Base-by-base conservation (phyloP, 2,888 invertebrate genomes). In the Lochmaea capreae region DNA sequence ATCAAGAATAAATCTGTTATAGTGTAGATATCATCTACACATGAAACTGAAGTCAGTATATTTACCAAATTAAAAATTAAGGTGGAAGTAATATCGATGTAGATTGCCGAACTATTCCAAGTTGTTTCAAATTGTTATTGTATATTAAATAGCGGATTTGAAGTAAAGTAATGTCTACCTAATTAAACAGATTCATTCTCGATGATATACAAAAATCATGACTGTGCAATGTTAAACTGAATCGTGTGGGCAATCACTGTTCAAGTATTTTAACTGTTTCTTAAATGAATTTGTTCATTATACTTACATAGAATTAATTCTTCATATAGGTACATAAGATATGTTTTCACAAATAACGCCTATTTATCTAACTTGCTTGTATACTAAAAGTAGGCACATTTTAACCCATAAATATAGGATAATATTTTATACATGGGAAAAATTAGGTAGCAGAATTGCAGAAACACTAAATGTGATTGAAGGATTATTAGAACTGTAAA, bases 211-310 rank as follows among this genome's bases (percentile, higher is more conserved):
- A 71, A 71, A 71, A 71, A 61, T 71, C 71, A 73, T 72, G 77
- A 76, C 77, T 77, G 74, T 75, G 77, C 74, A 66, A 77, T 73
- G 65, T 74, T 77, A 74, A 77, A 77, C 75, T 77, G 65, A 77
- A 76, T 74, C 80, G 78, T 82, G 83, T 83, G 83, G 83, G 83
- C 83, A 83, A 83, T 83, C 80, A 80, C 73, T 76, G 71, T 75
- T 71, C 72, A 71, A 81, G 80, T 81, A 81, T 77, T 80, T 77
- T 80, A 79, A 76, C 77, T 79, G 77, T 79, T 77, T 79, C 77
- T 77, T 77, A 71, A 70, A 79, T 79, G 72, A 78, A 77, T 79
- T 79, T 80, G 75, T 78, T 76, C 61, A 73, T 74, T 68, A 54
- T 52, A 71, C 42, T 70, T 67, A 74, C 49, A 71, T 59, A 59